These are phyloP conservation scores for Turnix velox DNA, from an alignment of 2,113 vertebrate genomes.

Conservation along the genomic window DNA sequence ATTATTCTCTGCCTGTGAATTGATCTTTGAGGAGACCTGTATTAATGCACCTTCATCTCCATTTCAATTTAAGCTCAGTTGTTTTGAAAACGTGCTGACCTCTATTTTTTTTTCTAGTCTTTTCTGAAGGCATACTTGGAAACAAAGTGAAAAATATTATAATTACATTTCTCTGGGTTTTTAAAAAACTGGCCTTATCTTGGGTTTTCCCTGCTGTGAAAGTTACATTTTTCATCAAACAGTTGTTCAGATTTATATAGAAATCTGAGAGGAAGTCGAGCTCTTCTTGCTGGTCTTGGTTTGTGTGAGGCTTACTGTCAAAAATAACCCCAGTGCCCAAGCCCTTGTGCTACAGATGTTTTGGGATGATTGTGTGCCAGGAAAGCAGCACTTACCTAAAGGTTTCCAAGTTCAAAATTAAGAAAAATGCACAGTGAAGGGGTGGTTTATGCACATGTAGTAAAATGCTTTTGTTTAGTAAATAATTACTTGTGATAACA, in stretches of 20 bases:
- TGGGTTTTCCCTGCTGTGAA: background rate
- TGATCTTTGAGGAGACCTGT: background rate
- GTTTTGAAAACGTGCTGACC: background rate
- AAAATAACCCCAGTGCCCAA: background rate
- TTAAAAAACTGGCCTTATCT: background rate
- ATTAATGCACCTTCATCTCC: background rate
- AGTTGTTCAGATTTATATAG: background rate
- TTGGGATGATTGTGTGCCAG: background rate
- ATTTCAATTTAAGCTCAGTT: background rate
- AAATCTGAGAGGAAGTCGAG: background rate
- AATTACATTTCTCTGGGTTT: background rate
- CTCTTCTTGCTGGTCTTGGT: background rate
- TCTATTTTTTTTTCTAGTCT: background rate
- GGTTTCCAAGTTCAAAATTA: background rate
- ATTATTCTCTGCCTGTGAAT: background rate
- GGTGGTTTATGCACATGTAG: background rate
- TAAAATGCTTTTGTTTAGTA: background rate
- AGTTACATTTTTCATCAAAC: background rate
- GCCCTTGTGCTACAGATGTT: rapidly evolving
- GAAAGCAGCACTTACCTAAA: background rate
- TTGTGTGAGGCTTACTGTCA: background rate
- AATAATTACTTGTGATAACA: background rate
- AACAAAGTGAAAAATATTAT: background rate
- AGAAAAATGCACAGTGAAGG: background rate
- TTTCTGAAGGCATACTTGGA: background rate